phyloP scores from a whole-genome alignment of 1,140 invertebrate genomes.

The Adoxophyes honmai region DNA sequence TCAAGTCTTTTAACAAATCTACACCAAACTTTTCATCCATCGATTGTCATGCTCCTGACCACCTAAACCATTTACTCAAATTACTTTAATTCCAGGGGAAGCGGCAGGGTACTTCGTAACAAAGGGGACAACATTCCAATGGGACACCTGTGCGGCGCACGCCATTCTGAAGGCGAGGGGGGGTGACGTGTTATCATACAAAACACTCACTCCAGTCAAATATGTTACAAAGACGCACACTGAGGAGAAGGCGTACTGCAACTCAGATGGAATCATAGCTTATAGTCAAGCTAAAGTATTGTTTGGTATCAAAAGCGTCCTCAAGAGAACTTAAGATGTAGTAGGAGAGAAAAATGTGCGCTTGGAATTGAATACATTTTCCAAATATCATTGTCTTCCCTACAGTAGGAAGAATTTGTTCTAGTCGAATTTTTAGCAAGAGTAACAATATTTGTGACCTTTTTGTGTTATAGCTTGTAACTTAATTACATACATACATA shows the following conservation, averaged over 20 bases:
- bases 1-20: too few relatives aligned
- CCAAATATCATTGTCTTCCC: neutral
- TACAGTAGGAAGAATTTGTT: too few relatives aligned
- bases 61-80: too few relatives aligned
- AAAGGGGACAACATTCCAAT: constrained; percentile 87
- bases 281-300: constrained; percentile 34
- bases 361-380: too few relatives aligned
- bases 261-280: constrained; percentile 58
- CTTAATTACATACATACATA: too few relatives aligned
- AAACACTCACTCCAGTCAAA: constrained; percentile 32
- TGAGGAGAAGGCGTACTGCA: constrained; percentile 37
- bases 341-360: too few relatives aligned
- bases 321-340: constrained; percentile 23
- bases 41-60: too few relatives aligned
- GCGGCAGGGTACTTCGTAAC: constrained; percentile 89
- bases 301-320: constrained; percentile 38
- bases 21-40: too few relatives aligned
- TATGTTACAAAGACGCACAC: constrained; percentile 24
- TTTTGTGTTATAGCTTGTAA: too few relatives aligned
- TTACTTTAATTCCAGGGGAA: constrained; percentile 71
- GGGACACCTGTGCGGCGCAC: constrained; percentile 93
- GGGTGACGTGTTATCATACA: constrained; percentile 45
- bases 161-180: constrained; percentile 80
- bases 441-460: too few relatives aligned
- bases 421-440: too few relatives aligned